Conservation (phyloP, 2,113 vertebrate species). For the Ictidomys tridecemlineatus region DNA sequence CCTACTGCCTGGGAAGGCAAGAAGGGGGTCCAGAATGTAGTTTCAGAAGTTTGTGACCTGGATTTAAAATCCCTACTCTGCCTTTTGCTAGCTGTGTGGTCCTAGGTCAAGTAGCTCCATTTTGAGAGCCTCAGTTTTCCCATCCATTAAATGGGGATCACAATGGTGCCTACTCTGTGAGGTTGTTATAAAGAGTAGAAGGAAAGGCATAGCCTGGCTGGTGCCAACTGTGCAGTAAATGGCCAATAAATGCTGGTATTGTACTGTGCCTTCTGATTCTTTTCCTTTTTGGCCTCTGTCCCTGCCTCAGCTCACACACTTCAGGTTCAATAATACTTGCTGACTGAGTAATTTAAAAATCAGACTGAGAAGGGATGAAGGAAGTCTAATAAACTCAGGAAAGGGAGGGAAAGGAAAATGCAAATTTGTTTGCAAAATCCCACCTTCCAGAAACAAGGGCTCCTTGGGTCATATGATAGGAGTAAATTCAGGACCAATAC, state of each 20-base stretch:
- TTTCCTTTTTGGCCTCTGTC: constrained; percentile 8
- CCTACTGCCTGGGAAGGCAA: neutral
- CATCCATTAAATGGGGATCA: constrained; percentile 43
- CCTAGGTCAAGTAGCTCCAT: neutral
- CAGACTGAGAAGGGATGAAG: constrained; percentile 9
- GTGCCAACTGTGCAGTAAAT: neutral
- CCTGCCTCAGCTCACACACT: constrained; percentile 37
- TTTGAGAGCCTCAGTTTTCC: constrained; percentile 22
- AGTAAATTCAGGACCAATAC: constrained; percentile 25
- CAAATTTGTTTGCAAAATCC: constrained; percentile 45
- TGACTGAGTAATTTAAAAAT: constrained; percentile 49
- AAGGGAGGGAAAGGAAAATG: constrained; percentile 21
- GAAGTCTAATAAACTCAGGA: constrained; percentile 50
- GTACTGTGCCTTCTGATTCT: neutral
- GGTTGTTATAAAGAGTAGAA: neutral
- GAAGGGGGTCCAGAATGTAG: neutral
- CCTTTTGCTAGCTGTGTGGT: constrained; percentile 13
- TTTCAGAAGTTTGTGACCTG: neutral
- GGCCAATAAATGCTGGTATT: constrained; percentile 23
- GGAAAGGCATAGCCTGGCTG: constrained; percentile 1
- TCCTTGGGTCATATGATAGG: neutral
- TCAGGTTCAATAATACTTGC: constrained; percentile 55
- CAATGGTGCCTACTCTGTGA: neutral
- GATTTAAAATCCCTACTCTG: constrained; percentile 48
- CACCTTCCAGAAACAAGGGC: neutral